Evolutionary conservation across 2,888 invertebrate genomes (phyloP), one percentile per base, ranked within the genome.

Genomic region (Lacanobia wlatinum): DNA sequence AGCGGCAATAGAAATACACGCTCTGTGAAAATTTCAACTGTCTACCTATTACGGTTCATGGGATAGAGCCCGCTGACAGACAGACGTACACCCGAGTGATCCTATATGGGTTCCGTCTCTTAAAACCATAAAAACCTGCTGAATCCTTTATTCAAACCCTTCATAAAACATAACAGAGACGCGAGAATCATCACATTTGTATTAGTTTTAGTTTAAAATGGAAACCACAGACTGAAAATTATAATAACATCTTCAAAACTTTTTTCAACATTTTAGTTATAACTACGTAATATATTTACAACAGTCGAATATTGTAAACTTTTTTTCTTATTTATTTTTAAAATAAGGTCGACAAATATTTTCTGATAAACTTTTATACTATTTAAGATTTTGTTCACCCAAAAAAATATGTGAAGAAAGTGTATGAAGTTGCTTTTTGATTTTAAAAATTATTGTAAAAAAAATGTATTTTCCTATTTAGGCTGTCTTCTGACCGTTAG

Each of bases 171-270:
- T 18, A 4, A 34, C 52, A 78, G 46, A 16, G 18, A 69, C 18
- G 71, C 73, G 76, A 76, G 67, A 61, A 65, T 66, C 73, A 76
- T 82, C 56, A 84, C 38, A 75, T 70, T 68, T 21, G n/a, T 59
- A 75, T 70, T 68, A 28, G n/a, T 59, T 64, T 65, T 64, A 67
- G 2, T 23, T 68, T 69, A n/a, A 1, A 43, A 60, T 34, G 1
- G 10, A 62, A 63, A 60, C 12, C 16, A 52, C 38, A 59, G 77
- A 85, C 85, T 84, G 86, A 85, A 48, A 21, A n/a, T 34, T 18
- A 18, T 40, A 59, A 74, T 76, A 85, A 55, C 71, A 76, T 21
- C 38, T 34, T 16, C 2, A n/a, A 28, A n/a, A 1, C 0, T n/a
- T n/a, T 28, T n/a, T 8, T 34, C 28, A 28, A 28, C 28, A 28